Conservation (phyloP, 2,888 invertebrate species). For the Drosophila kokeensis region DNA sequence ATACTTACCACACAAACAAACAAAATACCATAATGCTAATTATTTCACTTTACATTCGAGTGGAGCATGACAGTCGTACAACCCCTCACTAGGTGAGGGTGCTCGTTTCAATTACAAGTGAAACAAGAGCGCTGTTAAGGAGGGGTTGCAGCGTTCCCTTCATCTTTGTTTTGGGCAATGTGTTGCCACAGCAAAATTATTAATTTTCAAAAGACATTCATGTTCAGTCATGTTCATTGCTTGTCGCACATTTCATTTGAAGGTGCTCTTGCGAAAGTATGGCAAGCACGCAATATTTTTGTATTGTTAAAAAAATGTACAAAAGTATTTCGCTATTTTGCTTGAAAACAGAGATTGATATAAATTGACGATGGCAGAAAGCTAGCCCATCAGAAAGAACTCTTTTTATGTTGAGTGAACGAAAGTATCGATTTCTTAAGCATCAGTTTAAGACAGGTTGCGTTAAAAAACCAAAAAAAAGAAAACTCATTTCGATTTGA, state of each 20-base stretch:
- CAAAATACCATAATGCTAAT: slow-evolving; percentile 69
- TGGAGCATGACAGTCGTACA: slow-evolving; percentile 13
- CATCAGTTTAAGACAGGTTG: background rate
- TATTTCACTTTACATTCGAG: slow-evolving; percentile 63
- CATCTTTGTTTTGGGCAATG: slow-evolving; percentile 48
- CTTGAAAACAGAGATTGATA: background rate
- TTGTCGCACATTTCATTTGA: slow-evolving; percentile 2
- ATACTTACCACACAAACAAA: slow-evolving; percentile 38
- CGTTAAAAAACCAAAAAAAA: background rate
- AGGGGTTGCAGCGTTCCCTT: slow-evolving; percentile 10
- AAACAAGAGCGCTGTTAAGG: background rate
- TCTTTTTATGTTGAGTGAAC: background rate
- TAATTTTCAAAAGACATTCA: slow-evolving; percentile 39
- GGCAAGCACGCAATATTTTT: background rate
- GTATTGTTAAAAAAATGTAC: background rate
- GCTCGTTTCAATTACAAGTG: slow-evolving; percentile 65
- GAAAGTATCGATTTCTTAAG: background rate
- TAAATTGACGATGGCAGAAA: background rate
- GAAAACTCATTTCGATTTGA: background rate
- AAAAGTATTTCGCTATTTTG: background rate
- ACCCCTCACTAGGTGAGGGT: background rate
- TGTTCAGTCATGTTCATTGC: slow-evolving; percentile 1
- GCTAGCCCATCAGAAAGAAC: background rate
- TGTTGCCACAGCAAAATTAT: slow-evolving; percentile 58
- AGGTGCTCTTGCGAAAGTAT: background rate